Evolutionary conservation across 64 coral and sea anemone species (phyloP), one percentile per base, ranked within the genome.

Genomic region (Hydrozoanthus tunicans): DNA sequence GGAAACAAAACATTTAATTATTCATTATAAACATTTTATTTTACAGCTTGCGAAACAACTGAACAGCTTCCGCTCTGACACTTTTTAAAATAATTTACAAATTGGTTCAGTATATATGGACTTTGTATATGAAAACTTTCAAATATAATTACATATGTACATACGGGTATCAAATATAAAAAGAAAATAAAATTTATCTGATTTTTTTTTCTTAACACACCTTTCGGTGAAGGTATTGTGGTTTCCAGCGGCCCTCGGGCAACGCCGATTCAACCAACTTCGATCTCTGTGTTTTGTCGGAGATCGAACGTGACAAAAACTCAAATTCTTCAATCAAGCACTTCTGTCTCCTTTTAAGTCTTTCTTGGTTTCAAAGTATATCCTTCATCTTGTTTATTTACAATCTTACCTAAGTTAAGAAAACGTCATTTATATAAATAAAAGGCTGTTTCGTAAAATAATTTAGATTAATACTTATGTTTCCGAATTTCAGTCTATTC

Each of bases 21-120:
- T 88, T 88, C 84, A 88, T 75, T 88, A 88, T 88, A 88, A 60
- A 88, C 82, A 85, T 68, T 70, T 15, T 85, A 85, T 85, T 69
- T 85, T 85, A 85, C 69, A 88, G 25, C 67, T 88, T 73, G 56
- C 54, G 84, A 73, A 88, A 88, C 84, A 82, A 60, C 20, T 20
- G 20, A 20, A 20, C 68, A 27, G 32, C 15, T 86, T 88, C 84
- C 84, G 84, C 26, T 88, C 70, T 12, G 23, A 59, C 60, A 75
- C 74, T 88, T 88, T 70, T 57, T 81, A 55, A 59, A 24, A 20
- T 73, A 74, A 73, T 60, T 70, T 88, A 88, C 84, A 88, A 24
- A 15, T 73, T 88, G 13, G 26, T 73, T 6, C 6, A 11, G 51
- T 5, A 52, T 68, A 24, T 27, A 10, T 70, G 52, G 6, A 88